Evolutionary conservation across 2,888 invertebrate species (phyloP).

Genomic region (Crioceris asparagi): DNA sequence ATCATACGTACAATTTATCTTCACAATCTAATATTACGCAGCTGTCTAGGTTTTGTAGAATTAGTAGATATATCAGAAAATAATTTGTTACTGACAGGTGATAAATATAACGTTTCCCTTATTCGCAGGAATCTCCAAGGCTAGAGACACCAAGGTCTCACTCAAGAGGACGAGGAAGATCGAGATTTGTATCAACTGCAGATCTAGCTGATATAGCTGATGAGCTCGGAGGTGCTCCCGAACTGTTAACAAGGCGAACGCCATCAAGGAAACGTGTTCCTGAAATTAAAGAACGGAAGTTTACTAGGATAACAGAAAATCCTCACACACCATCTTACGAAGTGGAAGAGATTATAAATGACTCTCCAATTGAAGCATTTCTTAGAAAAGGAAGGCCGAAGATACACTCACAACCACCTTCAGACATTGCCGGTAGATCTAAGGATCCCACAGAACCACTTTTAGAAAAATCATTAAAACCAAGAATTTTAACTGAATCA

Average conservation of each 20-base stretch:
- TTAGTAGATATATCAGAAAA: too few species aligned
- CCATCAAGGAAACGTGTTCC: conserved; percentile 22
- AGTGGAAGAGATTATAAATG: conserved; percentile 35
- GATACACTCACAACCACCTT: conserved; percentile 28
- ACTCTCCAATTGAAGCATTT: conserved; percentile 28
- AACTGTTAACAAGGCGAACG: conserved; percentile 15
- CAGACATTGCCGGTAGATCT: conserved; percentile 20
- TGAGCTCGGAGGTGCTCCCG: conserved; percentile 9
- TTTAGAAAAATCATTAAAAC: too few species aligned
- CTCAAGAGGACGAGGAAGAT: conserved; percentile 29
- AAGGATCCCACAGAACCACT: conserved; percentile 13
- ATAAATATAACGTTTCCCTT: too few species aligned
- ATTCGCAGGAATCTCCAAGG: conserved; percentile 22
- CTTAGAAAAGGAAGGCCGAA: conserved; percentile 16
- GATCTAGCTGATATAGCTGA: conserved; percentile 26
- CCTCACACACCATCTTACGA: conserved; percentile 24
- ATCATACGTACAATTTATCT: too few species aligned
- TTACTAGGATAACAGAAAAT: conserved; percentile 6
- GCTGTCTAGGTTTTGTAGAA: too few species aligned
- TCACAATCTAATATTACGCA: too few species aligned
- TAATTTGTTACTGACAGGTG: too few species aligned
- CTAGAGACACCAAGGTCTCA: conserved; percentile 23
- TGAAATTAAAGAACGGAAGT: conserved; percentile 6
- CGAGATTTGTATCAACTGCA: conserved; percentile 29
- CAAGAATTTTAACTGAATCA: conserved; percentile 31